Conservation (phyloP, 1,140 invertebrate genomes). For the Drosophila sucinea region DNA sequence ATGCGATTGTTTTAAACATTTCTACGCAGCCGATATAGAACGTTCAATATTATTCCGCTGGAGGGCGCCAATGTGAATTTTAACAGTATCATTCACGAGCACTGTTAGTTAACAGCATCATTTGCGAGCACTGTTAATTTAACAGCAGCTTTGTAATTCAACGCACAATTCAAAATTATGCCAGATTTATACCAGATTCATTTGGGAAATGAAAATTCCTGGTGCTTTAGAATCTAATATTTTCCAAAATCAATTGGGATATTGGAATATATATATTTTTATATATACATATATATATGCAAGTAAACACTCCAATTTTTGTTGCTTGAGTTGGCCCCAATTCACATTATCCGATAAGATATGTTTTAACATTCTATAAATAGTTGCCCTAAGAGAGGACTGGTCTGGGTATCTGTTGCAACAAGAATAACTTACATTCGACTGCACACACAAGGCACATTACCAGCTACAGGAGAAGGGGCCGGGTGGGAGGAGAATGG, state of each 20-base stretch:
- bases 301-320: background rate
- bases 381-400: constrained; percentile 1
- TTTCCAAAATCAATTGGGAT: too few relatives aligned
- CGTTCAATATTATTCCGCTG: background rate
- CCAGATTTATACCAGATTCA: too few relatives aligned
- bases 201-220: too few relatives aligned
- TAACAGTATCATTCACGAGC: background rate
- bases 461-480: background rate
- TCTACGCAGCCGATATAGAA: too few relatives aligned
- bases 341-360: background rate
- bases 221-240: too few relatives aligned
- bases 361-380: background rate
- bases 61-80: background rate
- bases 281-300: background rate
- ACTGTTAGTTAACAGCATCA: background rate
- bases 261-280: too few relatives aligned
- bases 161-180: too few relatives aligned
- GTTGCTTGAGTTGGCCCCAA: background rate
- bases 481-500: background rate
- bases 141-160: background rate
- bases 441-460: background rate
- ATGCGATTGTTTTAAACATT: too few relatives aligned
- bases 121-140: background rate
- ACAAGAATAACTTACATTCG: constrained; percentile 3
- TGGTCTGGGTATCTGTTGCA: constrained; percentile 7